These are phyloP conservation scores for Sebastes variabilis DNA, from an alignment of 2,797 vertebrate species.

Conservation along the genomic window DNA sequence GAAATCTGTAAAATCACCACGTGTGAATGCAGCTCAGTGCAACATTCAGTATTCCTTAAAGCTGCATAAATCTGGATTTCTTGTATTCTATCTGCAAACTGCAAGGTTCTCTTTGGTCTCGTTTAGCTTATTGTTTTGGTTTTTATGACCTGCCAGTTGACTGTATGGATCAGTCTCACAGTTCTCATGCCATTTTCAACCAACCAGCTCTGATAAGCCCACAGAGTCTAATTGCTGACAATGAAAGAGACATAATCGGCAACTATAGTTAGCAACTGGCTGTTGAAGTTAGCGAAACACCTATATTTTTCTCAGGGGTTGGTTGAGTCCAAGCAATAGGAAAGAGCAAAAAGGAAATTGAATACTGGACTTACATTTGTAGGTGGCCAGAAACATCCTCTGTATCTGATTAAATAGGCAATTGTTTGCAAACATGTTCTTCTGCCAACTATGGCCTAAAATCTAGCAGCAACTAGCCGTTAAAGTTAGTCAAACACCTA, in stretches of 20 bases:
- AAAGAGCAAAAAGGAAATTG: not conserved
- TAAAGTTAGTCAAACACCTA: no score
- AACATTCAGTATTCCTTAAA: not conserved
- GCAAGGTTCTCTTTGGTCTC: not conserved
- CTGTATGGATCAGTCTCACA: not conserved
- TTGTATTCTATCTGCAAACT: not conserved
- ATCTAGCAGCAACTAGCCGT: no score
- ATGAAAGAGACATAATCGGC: not conserved
- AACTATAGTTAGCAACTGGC: not conserved
- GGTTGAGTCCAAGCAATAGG: not conserved
- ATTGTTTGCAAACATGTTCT: no score
- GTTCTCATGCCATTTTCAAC: not conserved
- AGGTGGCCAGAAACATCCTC: not conserved
- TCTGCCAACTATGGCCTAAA: no score
- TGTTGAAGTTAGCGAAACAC: not conserved
- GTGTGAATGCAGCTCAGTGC: slow-evolving; percentile 9
- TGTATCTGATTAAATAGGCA: no score
- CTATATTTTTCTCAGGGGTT: not conserved
- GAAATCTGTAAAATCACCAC: not conserved
- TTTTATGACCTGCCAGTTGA: not conserved
- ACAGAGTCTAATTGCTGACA: not conserved
- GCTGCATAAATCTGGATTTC: not conserved
- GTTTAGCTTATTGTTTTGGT: not conserved
- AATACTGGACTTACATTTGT: not conserved
- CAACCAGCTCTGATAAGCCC: not conserved